Evolutionary conservation across 2,888 invertebrate genomes (phyloP).

Genomic region (Incurvaria masculella): DNA sequence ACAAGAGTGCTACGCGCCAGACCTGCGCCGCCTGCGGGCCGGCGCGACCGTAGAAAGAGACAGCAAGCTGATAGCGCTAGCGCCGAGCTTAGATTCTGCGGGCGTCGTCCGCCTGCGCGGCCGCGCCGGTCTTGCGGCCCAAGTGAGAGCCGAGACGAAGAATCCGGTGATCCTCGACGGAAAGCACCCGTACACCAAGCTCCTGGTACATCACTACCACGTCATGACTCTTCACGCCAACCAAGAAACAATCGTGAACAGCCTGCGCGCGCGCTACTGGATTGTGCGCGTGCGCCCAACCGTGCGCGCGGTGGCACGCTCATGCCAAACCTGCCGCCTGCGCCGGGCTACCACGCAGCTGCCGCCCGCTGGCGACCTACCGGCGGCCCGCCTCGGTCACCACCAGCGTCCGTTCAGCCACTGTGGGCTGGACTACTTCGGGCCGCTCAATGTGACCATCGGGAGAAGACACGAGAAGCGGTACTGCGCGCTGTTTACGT

Average conservation of each 20-base stretch:
- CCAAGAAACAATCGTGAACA: constrained; percentile 6
- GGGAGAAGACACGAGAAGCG: constrained; percentile 3
- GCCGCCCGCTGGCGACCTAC: background rate
- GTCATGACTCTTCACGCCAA: constrained; percentile 3
- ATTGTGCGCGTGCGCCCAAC: constrained; percentile 3
- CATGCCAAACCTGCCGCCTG: constrained; percentile 1
- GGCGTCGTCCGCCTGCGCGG: background rate
- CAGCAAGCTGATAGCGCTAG: background rate
- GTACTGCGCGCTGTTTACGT: constrained; percentile 1
- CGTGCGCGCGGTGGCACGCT: constrained; percentile 1
- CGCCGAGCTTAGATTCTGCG: background rate
- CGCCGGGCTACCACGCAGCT: background rate
- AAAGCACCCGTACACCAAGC: constrained; percentile 2
- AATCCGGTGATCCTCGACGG: constrained; percentile 11
- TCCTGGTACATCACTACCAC: constrained; percentile 8
- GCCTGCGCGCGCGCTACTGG: constrained; percentile 7
- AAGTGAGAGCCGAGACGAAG: background rate
- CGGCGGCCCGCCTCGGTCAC: constrained; percentile 2
- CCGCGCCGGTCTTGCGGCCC: background rate
- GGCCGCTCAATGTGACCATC: constrained; percentile 4
- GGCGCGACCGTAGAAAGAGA: background rate
- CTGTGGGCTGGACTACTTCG: constrained; percentile 8
- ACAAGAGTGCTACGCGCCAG: background rate
- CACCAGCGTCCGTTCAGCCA: constrained; percentile 2
- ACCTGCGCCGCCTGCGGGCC: background rate